phyloP scores from a whole-genome alignment of 1,140 invertebrate species.

The Musca domestica region DNA sequence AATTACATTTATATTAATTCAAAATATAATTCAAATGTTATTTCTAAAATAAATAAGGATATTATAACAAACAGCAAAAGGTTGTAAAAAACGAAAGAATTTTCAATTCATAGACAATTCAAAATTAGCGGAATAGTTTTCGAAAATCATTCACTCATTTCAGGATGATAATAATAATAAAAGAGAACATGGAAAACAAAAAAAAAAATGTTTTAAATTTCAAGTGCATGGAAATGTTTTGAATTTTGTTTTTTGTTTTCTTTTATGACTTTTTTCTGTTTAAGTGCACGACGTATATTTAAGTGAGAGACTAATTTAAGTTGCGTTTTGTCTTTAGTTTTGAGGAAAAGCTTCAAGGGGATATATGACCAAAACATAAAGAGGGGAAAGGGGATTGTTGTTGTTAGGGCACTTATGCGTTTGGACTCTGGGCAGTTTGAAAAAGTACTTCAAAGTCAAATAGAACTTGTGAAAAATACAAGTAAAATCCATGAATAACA shows the following conservation, averaged over 20 bases:
- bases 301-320: background rate
- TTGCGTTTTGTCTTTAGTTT: background rate
- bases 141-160: background rate
- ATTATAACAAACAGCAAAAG: background rate
- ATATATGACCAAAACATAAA: too few relatives aligned
- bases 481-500: background rate
- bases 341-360: background rate
- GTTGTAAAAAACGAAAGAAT: background rate
- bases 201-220: background rate
- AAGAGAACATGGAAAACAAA: background rate
- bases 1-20: constrained; percentile 22
- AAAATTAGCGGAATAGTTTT: background rate
- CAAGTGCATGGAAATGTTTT: constrained; percentile 1
- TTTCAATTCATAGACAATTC: background rate
- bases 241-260: background rate
- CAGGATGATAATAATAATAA: background rate
- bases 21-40: constrained; percentile 19
- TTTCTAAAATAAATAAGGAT: constrained; percentile 9
- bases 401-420: constrained; percentile 14
- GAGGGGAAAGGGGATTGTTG: too few relatives aligned
- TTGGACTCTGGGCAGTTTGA: background rate
- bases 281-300: background rate
- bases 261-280: too few relatives aligned
- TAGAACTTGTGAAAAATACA: background rate
- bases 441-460: background rate